Base-by-base conservation (phyloP, 2,888 invertebrate genomes). In the Monochamus alternatus region DNA sequence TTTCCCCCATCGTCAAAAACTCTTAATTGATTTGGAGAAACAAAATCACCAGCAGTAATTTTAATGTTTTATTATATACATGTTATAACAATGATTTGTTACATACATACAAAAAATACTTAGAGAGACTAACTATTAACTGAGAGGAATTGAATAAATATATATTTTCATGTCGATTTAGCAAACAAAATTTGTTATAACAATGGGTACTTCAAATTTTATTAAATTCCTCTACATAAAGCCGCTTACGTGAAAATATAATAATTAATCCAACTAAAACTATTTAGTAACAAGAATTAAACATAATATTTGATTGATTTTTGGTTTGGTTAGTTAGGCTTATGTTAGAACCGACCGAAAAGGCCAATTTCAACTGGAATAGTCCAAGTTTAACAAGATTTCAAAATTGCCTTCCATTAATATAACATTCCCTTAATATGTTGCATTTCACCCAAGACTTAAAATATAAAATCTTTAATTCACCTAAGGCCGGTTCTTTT, bases 61-160 rank as follows among this genome's bases (percentile, higher is more conserved):
- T 71, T 12, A 47, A 31, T 62, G 12, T 60, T 71, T 69, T 71
- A 71, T 71, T 71, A 62, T 71, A 51, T 71, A 71, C 63, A 63
- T 70, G 12, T 69, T 47, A 14, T 71, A 71, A 71, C 71, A 71
- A 71, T 63, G 51, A 71, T 71, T 44, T 51, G 63, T 38, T 71
- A 63, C 71, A 63, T 52, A 71, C 63, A 63, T 71, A 70, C 68
- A 52, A 71, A 71, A 71, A 62, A 51, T 63, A 51, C 8, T 47
- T 47, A 47, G 44, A 43, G 10, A 44, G n/a, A 63, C 12, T 47
- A 30, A 30, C 5, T 14, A 8, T 10, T 31, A 60, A 32, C 12
- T 31, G 5, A 60, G 32, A 32, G 12, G 31, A 12, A 58, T 3
- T 4, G 31, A 30, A 38, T 31, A 14, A 60, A 31, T 14, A 51